Evolutionary conservation across 2,113 vertebrate genomes (phyloP).

Genomic region (Actinemys pallida): DNA sequence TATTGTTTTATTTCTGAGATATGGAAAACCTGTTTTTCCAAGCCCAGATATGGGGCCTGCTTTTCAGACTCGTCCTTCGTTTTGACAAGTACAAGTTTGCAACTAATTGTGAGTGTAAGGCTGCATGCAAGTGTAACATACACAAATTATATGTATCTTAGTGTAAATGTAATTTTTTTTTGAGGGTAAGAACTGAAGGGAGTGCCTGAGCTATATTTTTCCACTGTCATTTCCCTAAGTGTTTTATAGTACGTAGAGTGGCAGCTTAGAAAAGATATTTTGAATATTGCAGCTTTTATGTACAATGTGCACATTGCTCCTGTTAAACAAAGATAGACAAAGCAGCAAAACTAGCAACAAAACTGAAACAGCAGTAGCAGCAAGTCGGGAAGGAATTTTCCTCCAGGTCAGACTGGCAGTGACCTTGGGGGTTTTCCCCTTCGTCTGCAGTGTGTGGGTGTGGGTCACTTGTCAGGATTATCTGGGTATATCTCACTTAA

Average conservation of each 20-base stretch:
- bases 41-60: neutral
- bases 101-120: neutral
- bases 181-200: no score
- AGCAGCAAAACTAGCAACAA: neutral
- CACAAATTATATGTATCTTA: no score
- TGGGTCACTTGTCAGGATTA: no score
- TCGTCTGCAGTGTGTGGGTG: no score
- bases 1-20: no score
- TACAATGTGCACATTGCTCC: neutral
- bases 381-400: no score
- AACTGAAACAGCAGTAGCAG: neutral
- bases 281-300: neutral
- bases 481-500: no score
- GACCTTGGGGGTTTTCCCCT: no score
- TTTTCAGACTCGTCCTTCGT: neutral
- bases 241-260: neutral
- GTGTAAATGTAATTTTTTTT: no score
- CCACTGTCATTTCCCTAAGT: neutral
- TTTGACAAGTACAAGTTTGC: neutral
- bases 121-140: constrained; percentile 11
- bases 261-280: neutral
- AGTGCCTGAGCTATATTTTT: neutral
- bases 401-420: no score
- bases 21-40: neutral
- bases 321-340: neutral